phyloP scores from a whole-genome alignment of 2,797 vertebrate genomes.

The Chaenodraco wilsoni region DNA sequence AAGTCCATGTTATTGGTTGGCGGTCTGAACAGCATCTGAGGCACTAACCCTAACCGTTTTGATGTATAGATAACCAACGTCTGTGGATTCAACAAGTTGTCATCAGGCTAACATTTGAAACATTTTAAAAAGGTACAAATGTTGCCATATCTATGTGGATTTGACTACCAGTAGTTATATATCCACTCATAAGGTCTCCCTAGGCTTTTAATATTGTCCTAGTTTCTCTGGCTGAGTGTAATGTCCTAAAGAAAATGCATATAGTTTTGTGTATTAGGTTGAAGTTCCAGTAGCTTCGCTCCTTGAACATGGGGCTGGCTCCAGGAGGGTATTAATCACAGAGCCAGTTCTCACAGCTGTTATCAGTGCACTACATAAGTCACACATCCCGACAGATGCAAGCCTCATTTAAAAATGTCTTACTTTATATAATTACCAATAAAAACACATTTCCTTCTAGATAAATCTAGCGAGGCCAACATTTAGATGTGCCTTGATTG shows the following conservation, averaged over 20 bases:
- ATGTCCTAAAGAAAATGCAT: constrained; percentile 3
- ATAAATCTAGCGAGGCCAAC: constrained; percentile 13
- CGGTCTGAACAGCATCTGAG: too few relatives aligned
- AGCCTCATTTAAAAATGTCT: constrained; percentile 17
- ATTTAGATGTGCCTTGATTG: constrained; percentile 29
- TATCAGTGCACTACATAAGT: neutral
- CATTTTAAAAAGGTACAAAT: too few relatives aligned
- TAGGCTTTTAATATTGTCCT: constrained; percentile 3
- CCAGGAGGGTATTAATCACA: constrained; percentile 7
- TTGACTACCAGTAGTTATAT: constrained; percentile 5
- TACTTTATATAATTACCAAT: constrained; percentile 20
- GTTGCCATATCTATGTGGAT: neutral
- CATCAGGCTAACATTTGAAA: too few relatives aligned
- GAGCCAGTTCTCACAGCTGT: constrained; percentile 10
- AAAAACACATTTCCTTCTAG: constrained; percentile 13
- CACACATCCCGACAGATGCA: constrained; percentile 8
- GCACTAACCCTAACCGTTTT: too few relatives aligned
- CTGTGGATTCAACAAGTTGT: too few relatives aligned
- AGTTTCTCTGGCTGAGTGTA: neutral
- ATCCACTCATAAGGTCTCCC: neutral
- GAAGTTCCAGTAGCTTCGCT: neutral
- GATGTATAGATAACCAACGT: too few relatives aligned
- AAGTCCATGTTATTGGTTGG: too few relatives aligned
- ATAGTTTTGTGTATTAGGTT: neutral
- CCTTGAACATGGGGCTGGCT: neutral